phyloP scores from a whole-genome alignment of 2,113 vertebrate genomes.

The Glaucomys volans region DNA sequence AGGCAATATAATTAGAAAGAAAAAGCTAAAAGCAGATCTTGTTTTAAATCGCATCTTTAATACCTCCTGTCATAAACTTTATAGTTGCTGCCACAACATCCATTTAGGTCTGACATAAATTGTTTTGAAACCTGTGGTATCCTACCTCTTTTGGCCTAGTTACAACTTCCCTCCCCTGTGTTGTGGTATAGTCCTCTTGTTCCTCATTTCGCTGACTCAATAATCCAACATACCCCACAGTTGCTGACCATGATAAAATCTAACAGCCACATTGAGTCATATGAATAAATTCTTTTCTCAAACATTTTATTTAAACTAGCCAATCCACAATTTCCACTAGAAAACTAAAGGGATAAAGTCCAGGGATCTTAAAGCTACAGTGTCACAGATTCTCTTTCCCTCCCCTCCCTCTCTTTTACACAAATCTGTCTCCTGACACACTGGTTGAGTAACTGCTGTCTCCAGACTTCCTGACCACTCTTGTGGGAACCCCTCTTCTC shows the following conservation, averaged over 20 bases:
- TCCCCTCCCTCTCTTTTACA: neutral
- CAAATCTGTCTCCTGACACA: neutral
- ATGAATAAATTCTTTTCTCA: neutral
- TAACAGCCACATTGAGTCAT: neutral
- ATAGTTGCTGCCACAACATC: neutral
- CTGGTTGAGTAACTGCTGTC: neutral
- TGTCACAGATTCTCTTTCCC: neutral
- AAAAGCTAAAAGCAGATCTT: conserved; percentile 18
- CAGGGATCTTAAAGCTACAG: neutral
- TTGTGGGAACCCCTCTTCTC: neutral
- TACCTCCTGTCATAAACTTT: neutral
- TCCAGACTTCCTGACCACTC: neutral
- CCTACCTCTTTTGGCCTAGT: neutral
- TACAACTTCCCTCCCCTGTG: neutral
- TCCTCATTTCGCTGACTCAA: neutral
- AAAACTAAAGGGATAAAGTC: neutral
- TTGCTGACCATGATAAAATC: neutral
- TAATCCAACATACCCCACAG: neutral
- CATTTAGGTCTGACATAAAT: neutral
- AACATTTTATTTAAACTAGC: neutral
- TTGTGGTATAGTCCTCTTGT: neutral
- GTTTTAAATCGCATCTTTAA: conserved; percentile 18
- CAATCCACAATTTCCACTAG: neutral
- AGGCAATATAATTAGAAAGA: neutral
- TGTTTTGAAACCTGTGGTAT: neutral